Conservation (phyloP, 2,888 invertebrate genomes). For the Mamestra brassicae region DNA sequence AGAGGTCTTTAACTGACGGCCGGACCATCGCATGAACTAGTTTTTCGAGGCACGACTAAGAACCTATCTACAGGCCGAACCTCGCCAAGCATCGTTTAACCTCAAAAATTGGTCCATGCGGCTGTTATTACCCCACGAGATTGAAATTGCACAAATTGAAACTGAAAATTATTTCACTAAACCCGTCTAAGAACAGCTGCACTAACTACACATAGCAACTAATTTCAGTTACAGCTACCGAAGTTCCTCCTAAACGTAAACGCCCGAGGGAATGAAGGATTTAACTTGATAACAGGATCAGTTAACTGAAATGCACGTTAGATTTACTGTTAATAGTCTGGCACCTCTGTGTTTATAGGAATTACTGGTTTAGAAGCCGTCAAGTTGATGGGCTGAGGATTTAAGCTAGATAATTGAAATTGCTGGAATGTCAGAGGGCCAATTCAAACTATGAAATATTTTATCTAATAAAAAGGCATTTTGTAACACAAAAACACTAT, state of each 20-base stretch:
- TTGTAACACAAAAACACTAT: background rate
- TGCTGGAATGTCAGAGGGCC: background rate
- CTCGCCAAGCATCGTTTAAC: too few species aligned
- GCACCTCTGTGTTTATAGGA: constrained; percentile 31
- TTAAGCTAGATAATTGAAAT: background rate
- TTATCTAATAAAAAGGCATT: too few species aligned
- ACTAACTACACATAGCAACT: constrained; percentile 17
- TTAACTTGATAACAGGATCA: constrained; percentile 55
- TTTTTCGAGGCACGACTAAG: too few species aligned
- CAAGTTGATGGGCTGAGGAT: background rate
- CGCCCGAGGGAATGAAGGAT: constrained; percentile 50
- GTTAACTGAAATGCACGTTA: constrained; percentile 60
- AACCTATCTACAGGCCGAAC: too few species aligned
- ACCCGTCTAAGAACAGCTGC: background rate
- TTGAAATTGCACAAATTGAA: background rate
- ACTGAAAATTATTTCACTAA: background rate
- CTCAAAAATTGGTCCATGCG: too few species aligned
- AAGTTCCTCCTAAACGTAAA: constrained; percentile 41
- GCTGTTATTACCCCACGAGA: background rate
- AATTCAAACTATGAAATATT: too few species aligned
- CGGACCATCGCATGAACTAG: too few species aligned
- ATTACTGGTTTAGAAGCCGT: constrained; percentile 1
- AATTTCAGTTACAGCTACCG: constrained; percentile 40
- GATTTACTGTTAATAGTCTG: constrained; percentile 36
- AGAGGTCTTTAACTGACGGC: too few species aligned